Conservation (phyloP, 2,888 invertebrate species). For the Tinea pellionella region DNA sequence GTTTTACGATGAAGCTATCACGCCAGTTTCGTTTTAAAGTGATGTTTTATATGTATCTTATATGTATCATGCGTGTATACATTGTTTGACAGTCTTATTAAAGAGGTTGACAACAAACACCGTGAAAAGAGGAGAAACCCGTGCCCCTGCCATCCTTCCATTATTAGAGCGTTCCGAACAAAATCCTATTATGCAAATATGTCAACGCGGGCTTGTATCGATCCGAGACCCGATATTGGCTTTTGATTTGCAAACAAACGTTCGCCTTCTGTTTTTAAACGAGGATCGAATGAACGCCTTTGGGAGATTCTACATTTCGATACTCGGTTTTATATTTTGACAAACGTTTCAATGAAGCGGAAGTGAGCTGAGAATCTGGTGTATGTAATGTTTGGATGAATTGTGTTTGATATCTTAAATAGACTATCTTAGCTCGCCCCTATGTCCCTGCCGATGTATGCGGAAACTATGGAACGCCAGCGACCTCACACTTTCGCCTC, state of each 20-base stretch:
- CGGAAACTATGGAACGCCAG: no score
- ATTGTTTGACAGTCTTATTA: not conserved
- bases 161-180: conserved; percentile 23
- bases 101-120: not conserved
- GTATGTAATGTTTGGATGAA: no score
- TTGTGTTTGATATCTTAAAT: no score
- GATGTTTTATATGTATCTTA: no score
- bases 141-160: conserved; percentile 6
- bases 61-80: no score
- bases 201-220: conserved; percentile 53
- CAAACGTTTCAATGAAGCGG: not conserved
- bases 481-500: no score
- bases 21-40: no score
- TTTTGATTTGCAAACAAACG: conserved; percentile 61
- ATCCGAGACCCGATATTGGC: conserved; percentile 52
- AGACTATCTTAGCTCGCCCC: no score
- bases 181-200: conserved; percentile 65
- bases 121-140: not conserved
- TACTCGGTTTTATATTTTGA: not conserved
- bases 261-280: conserved; percentile 50
- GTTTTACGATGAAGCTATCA: no score
- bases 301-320: not conserved
- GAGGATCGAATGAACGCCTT: conserved; percentile 27
- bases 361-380: no score
- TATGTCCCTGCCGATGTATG: no score